A percentile compares a stretch with the other conserved stretches of the same genome.
Evolutionary conservation across 2,888 invertebrate genomes (phyloP).

Genomic region (Cataglyphis livida): DNA sequence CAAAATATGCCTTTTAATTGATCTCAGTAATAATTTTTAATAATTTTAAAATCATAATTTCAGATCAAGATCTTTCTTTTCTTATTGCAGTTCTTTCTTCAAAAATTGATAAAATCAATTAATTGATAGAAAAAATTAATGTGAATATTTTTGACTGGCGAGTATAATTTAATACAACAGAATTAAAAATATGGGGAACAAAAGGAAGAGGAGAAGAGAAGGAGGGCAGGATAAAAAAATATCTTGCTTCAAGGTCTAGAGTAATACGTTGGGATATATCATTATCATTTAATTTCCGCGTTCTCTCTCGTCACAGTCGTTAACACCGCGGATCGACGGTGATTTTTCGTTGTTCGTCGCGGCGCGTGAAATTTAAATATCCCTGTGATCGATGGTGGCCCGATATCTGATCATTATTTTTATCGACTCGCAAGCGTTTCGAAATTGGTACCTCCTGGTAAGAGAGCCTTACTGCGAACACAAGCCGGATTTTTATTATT

Average conservation of each 20-base stretch:
- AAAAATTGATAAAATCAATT: too few relatives aligned
- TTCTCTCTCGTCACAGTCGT: slow-evolving; percentile 75
- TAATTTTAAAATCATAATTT: too few relatives aligned
- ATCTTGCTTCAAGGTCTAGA: slow-evolving; percentile 57
- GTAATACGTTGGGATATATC: slow-evolving; percentile 74
- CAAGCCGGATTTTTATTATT: slow-evolving; percentile 39
- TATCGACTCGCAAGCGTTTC: slow-evolving; percentile 15
- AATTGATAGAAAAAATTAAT: slow-evolving; percentile 1
- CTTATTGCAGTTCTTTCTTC: too few relatives aligned
- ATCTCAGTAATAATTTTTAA: too few relatives aligned
- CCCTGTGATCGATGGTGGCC: slow-evolving; percentile 63
- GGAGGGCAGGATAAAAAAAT: slow-evolving; percentile 51
- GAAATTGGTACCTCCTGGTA: neutral
- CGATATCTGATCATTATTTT: slow-evolving; percentile 72
- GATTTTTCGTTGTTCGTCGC: slow-evolving; percentile 62
- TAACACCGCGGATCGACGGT: slow-evolving; percentile 63
- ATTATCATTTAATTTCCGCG: slow-evolving; percentile 83
- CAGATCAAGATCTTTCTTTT: too few relatives aligned
- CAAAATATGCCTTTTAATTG: neutral
- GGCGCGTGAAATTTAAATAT: slow-evolving; percentile 73
- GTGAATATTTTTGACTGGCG: slow-evolving; percentile 62
- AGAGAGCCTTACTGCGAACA: neutral
- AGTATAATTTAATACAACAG: slow-evolving; percentile 68
- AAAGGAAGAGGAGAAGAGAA: neutral
- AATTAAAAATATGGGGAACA: neutral